A percentile compares a stretch with the other conserved stretches of the same genome.
These are phyloP conservation scores for Mythimna pallens DNA, from an alignment of 2,888 invertebrate species.

Conservation along the genomic window DNA sequence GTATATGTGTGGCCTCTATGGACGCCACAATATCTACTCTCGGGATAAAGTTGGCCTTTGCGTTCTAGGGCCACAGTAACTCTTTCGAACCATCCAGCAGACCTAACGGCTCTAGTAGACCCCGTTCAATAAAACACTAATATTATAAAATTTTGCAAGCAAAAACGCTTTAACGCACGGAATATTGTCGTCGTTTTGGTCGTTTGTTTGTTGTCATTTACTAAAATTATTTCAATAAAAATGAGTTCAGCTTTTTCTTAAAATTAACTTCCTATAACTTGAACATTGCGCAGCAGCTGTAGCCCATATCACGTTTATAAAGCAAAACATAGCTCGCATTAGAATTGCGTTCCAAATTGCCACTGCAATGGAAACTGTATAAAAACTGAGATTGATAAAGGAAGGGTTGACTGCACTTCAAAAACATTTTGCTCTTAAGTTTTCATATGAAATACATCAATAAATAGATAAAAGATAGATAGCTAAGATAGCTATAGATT, in stretches of 20 bases:
- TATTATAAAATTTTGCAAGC: too few species aligned
- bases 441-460: background rate
- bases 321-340: constrained; percentile 32
- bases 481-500: too few species aligned
- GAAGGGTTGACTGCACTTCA: background rate
- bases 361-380: background rate
- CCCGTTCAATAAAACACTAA: too few species aligned
- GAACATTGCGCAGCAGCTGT: constrained; percentile 22
- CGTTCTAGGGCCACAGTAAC: too few species aligned
- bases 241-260: constrained; percentile 13
- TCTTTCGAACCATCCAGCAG: too few species aligned
- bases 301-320: constrained; percentile 17
- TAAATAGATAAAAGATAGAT: too few species aligned
- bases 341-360: constrained; percentile 22
- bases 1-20: too few species aligned
- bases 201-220: background rate
- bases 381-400: background rate
- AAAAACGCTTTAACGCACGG: too few species aligned
- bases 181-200: too few species aligned
- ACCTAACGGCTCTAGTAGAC: too few species aligned
- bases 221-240: background rate
- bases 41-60: too few species aligned
- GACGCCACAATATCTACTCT: too few species aligned
- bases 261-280: constrained; percentile 4
- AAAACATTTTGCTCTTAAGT: background rate